Evolutionary conservation across 2,113 vertebrate genomes (phyloP).

Genomic region (Hyperoodon ampullatus): DNA sequence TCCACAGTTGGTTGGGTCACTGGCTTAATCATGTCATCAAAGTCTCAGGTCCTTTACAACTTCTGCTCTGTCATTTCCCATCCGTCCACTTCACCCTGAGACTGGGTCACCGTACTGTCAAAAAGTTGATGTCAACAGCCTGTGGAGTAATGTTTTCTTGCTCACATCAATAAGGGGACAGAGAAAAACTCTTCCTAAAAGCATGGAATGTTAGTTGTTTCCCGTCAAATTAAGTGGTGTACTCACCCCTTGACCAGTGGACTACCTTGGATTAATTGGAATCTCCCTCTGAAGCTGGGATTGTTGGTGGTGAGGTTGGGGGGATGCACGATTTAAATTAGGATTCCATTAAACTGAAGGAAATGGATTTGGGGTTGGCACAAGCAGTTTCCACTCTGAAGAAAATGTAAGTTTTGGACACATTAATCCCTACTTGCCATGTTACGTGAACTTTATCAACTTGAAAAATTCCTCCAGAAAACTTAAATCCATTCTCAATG

Average conservation of each 20-base stretch:
- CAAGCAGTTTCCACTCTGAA: background rate
- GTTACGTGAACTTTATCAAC: background rate
- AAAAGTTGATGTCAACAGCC: background rate
- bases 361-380: background rate
- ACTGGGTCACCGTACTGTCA: background rate
- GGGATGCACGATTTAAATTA: background rate
- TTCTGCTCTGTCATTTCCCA: background rate
- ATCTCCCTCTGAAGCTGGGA: background rate
- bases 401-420: background rate
- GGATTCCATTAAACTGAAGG: background rate
- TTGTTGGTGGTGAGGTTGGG: background rate
- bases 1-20: background rate
- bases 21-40: background rate
- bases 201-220: background rate
- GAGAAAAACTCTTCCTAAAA: background rate
- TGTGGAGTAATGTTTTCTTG: background rate
- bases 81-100: background rate
- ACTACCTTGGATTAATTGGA: background rate
- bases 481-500: background rate
- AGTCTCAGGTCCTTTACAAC: background rate
- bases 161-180: background rate
- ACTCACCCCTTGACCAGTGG: background rate
- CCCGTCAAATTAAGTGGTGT: background rate
- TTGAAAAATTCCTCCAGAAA: background rate
- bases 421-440: background rate